Percentiles rank a stretch among this genome's conserved stretches.
These are phyloP conservation scores for Diploscapter pachys DNA, from an alignment of 1,140 invertebrate genomes.

Conservation along the genomic window DNA sequence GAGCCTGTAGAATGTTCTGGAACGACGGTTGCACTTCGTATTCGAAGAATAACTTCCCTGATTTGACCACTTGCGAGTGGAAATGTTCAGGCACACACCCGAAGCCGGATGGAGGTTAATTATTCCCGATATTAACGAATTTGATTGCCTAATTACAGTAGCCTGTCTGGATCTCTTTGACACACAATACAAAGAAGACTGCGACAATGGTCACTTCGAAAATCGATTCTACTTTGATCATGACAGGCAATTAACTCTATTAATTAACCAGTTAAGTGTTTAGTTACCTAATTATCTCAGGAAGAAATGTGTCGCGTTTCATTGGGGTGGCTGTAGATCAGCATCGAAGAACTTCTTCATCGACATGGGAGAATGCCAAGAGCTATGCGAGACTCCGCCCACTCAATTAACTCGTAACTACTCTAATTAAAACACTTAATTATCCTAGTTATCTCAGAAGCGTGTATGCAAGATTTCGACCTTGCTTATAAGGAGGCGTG, in stretches of 20 bases:
- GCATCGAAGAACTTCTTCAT: conserved; percentile 36
- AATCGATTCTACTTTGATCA: conserved; percentile 51
- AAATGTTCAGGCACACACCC: conserved; percentile 42
- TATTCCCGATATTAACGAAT: background rate
- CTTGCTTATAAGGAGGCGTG: conserved; percentile 42
- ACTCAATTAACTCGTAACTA: conserved; percentile 32
- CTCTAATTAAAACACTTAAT: background rate
- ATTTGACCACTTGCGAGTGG: conserved; percentile 47
- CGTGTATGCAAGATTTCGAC: conserved; percentile 46
- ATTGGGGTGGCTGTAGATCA: conserved; percentile 39
- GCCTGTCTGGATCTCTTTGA: conserved; percentile 50
- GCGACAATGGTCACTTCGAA: conserved; percentile 40
- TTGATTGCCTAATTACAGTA: conserved; percentile 30
- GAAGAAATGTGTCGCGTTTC: conserved; percentile 31
- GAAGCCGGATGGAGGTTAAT: conserved; percentile 18
- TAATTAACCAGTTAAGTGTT: background rate
- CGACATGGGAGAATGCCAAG: conserved; percentile 35
- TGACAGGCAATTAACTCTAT: conserved; percentile 10
- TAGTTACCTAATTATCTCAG: background rate
- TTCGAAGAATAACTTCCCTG: conserved; percentile 45
- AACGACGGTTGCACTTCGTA: conserved; percentile 39
- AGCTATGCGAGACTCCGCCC: conserved; percentile 36
- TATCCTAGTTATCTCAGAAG: conserved; percentile 27
- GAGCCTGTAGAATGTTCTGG: conserved; percentile 48
- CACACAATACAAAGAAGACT: conserved; percentile 43